Conservation (phyloP, 2,888 invertebrate genomes). For the Apodemia zela region DNA sequence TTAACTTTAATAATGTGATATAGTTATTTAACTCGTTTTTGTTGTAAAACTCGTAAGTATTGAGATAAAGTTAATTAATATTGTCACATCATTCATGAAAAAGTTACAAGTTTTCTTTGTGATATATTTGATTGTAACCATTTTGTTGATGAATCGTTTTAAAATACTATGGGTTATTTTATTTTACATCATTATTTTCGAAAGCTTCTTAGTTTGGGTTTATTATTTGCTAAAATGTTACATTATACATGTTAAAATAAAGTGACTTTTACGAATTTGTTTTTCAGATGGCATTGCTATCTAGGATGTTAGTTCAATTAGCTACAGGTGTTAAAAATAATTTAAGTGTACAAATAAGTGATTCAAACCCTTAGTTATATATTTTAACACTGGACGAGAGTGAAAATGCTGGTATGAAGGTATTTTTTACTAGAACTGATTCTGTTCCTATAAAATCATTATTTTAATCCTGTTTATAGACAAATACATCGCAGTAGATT, state of each 20-base stretch:
- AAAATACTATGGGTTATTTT: conserved; percentile 17
- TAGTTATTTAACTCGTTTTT: conserved; percentile 24
- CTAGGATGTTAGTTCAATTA: conserved; percentile 22
- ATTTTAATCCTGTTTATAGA: conserved; percentile 15
- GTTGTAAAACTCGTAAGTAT: conserved; percentile 26
- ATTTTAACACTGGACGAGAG: conserved; percentile 18
- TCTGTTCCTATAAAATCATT: conserved; percentile 9
- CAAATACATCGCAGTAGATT: conserved; percentile 11
- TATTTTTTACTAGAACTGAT: conserved; percentile 13
- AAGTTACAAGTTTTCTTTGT: conserved; percentile 23
- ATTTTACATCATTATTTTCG: conserved; percentile 2
- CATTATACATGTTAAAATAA: conserved; percentile 10
- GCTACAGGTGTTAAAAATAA: conserved; percentile 22
- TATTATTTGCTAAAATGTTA: conserved; percentile 1
- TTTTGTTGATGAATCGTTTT: conserved; percentile 26
- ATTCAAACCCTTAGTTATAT: conserved; percentile 20
- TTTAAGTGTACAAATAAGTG: conserved; percentile 19
- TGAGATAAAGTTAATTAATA: conserved; percentile 17
- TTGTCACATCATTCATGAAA: conserved; percentile 27
- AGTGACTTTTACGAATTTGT: conserved; percentile 18
- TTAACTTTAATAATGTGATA: conserved; percentile 23
- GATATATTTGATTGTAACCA: conserved; percentile 25
- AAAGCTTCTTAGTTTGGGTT: not conserved
- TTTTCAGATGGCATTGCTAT: conserved; percentile 23
- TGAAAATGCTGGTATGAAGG: conserved; percentile 15